phyloP scores from a whole-genome alignment of 2,113 vertebrate genomes.

The Scopus umbretta region DNA sequence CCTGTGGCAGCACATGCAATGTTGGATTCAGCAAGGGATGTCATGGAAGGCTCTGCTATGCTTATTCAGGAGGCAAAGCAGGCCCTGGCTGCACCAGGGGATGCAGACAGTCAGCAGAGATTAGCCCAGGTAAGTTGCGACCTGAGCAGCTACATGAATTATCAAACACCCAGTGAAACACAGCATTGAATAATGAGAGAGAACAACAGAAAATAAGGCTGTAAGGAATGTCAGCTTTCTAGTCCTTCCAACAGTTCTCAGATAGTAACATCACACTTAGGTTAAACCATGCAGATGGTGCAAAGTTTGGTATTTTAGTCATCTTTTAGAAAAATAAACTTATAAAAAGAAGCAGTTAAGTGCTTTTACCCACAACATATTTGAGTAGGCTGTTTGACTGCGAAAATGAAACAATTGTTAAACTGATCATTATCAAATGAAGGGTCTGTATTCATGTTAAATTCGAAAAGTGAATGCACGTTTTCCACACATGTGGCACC shows the following conservation, averaged over 20 bases:
- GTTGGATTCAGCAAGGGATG: slow-evolving; percentile 92
- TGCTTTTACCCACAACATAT: not conserved
- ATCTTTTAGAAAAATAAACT: not conserved
- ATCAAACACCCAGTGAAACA: not conserved
- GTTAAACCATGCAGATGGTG: not conserved
- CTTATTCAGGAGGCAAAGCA: slow-evolving; percentile 97
- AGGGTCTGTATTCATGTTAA: not conserved
- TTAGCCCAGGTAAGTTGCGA: slow-evolving; percentile 86
- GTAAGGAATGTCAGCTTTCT: not conserved
- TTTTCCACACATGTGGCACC: not conserved
- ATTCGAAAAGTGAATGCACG: not conserved
- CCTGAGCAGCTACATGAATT: not conserved
- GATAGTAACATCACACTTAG: not conserved
- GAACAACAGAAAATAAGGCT: not conserved
- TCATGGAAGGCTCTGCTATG: slow-evolving; percentile 97
- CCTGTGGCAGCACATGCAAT: slow-evolving; percentile 87
- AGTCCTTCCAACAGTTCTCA: not conserved
- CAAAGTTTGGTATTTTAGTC: not conserved
- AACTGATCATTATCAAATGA: not conserved
- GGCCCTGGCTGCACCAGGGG: slow-evolving; percentile 90
- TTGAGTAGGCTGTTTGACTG: not conserved
- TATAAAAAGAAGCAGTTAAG: not conserved
- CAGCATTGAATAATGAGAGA: not conserved
- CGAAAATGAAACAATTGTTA: not conserved
- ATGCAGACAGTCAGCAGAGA: slow-evolving; percentile 95